Percentiles rank a stretch among this genome's conserved stretches.
Evolutionary conservation across 2,888 invertebrate genomes (phyloP).

Genomic region (Dione juno): DNA sequence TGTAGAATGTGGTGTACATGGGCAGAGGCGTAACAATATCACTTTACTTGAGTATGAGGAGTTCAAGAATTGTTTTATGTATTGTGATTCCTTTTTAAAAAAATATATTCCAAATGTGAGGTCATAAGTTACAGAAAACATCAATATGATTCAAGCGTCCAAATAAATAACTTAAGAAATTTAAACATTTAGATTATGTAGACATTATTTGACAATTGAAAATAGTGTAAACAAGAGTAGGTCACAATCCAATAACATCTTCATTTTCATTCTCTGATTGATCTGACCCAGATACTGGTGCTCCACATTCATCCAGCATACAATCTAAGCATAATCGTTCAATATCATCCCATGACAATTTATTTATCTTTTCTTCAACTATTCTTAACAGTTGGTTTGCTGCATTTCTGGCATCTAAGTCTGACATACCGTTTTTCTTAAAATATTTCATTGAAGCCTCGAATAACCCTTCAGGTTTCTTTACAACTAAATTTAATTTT

Average conservation of each 20-base stretch:
- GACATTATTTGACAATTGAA: slow-evolving; percentile 6
- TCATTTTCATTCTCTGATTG: slow-evolving; percentile 57
- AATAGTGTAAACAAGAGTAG: slow-evolving; percentile 21
- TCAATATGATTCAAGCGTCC: not conserved
- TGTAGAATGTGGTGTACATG: too few relatives aligned
- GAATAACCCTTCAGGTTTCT: slow-evolving; percentile 85
- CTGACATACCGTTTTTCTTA: slow-evolving; percentile 83
- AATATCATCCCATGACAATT: slow-evolving; percentile 84
- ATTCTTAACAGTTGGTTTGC: slow-evolving; percentile 83
- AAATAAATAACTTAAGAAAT: not conserved
- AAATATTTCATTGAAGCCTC: slow-evolving; percentile 84
- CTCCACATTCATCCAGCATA: slow-evolving; percentile 43
- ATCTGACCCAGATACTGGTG: slow-evolving; percentile 47
- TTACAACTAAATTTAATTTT: slow-evolving; percentile 88
- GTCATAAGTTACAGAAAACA: not conserved
- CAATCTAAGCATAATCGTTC: slow-evolving; percentile 65
- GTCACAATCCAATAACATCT: slow-evolving; percentile 49
- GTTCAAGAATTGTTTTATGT: too few relatives aligned
- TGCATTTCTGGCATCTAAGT: slow-evolving; percentile 85
- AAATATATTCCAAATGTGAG: too few relatives aligned
- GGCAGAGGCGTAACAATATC: too few relatives aligned
- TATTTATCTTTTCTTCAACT: slow-evolving; percentile 78
- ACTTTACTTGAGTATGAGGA: too few relatives aligned
- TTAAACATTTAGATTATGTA: not conserved
- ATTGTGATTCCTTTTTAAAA: too few relatives aligned